Base-by-base conservation (phyloP, 2,888 invertebrate species). In the Agriopis marginaria region DNA sequence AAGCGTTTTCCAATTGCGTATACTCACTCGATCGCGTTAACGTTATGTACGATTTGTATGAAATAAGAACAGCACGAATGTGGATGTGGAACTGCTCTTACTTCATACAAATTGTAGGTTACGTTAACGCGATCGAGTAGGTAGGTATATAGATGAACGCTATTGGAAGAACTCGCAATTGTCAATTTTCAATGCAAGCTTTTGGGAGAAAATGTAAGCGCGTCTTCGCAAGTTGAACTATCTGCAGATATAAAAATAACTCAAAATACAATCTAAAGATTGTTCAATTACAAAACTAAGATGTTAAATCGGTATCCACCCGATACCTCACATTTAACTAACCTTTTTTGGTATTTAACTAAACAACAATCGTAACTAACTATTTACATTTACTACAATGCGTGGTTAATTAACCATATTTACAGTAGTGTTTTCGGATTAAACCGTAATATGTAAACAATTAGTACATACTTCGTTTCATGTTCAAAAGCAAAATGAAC, bases 261-360 rank as follows among this genome's bases (percentile, higher is more conserved):
- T 51, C 23, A 70, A 60, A 59, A 40, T 65, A 55, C 32, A 44
- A 55, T 14, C 47, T 64, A 69, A 61, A 65, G 32, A 32, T 32
- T 32, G 32, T 32, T 5, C 17, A 0, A 51, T 50, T 54, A 65
- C 44, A 56, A 61, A 69, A 69, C 69, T 50, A 55, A 63, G n/a
- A 63, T 50, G 44, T 60, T 51, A 62, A 44, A 62, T 61, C 66
- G 50, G 49, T 32, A 23, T 67, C 56, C 59, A 69, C 9, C 59
- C 58, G 63, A 64, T 66, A 55, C 62, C 60, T 66, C 70, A 78
- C 74, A 77, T 79, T 78, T 81, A 70, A 86, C 86, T 86, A 85
- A 87, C 85, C 86, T 84, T 82, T 87, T 87, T 86, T 87, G 87
- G 88, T 85, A 83, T 82, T 72, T 80, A 78, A 81, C 74, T 78